Evolutionary conservation across 2,888 invertebrate genomes (phyloP).

Genomic region (Schrankia costaestrigalis): DNA sequence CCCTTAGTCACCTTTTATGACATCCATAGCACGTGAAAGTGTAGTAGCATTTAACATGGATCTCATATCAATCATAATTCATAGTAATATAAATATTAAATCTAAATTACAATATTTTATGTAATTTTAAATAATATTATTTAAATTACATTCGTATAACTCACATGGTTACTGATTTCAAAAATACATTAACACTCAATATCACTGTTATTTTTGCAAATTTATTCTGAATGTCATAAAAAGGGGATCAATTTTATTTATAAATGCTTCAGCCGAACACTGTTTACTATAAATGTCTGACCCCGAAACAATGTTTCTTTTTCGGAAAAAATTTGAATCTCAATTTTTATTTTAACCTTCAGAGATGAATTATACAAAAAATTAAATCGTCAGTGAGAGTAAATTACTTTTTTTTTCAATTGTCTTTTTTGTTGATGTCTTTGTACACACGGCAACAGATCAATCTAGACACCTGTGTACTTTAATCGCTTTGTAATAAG

Average conservation of each 20-base stretch:
- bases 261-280: slow-evolving; percentile 22
- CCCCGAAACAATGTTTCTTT: slow-evolving; percentile 34
- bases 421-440: not conserved
- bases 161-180: slow-evolving; percentile 10
- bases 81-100: not conserved
- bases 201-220: slow-evolving; percentile 20
- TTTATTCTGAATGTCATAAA: slow-evolving; percentile 21
- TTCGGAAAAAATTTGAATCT: slow-evolving; percentile 43
- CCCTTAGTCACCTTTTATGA: too few species aligned
- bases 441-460: too few species aligned
- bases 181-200: slow-evolving; percentile 7
- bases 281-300: slow-evolving; percentile 29
- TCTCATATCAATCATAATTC: too few species aligned
- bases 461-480: too few species aligned
- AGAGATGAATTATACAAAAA: slow-evolving; percentile 20
- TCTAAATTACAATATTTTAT: not conserved
- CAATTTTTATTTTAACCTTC: slow-evolving; percentile 44
- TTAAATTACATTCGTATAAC: slow-evolving; percentile 2
- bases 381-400: slow-evolving; percentile 24
- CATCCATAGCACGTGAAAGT: too few species aligned
- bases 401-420: not conserved
- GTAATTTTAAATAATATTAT: not conserved
- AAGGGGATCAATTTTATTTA: slow-evolving; percentile 22
- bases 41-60: too few species aligned
- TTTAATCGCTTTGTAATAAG: too few species aligned